These are phyloP conservation scores for Bombus consobrinus DNA, from an alignment of 1,140 invertebrate species.

Conservation along the genomic window DNA sequence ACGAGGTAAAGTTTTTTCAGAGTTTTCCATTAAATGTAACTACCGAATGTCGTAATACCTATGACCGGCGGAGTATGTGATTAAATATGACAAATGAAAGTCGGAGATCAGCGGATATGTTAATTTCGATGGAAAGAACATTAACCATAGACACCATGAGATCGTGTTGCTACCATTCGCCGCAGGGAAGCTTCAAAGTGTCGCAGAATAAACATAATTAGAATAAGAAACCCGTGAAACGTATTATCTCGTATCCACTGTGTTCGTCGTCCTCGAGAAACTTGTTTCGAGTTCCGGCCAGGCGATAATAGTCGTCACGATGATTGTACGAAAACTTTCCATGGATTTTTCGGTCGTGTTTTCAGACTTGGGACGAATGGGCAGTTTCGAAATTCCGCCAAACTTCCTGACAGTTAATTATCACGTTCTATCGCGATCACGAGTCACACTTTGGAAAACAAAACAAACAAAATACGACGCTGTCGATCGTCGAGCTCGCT, in stretches of 20 bases:
- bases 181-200: not conserved
- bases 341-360: not conserved
- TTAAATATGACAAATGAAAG: no score
- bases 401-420: slow-evolving; percentile 33
- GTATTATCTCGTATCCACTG: not conserved
- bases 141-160: no score
- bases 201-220: not conserved
- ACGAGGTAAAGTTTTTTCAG: no score
- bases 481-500: not conserved
- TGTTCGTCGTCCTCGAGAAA: not conserved
- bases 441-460: not conserved
- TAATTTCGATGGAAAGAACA: not conserved
- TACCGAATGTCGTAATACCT: no score
- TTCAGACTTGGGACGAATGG: not conserved
- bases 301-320: not conserved
- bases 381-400: slow-evolving; percentile 12
- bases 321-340: slow-evolving; percentile 39
- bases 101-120: not conserved
- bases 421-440: not conserved
- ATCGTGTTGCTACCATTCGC: not conserved
- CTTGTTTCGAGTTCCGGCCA: slow-evolving; percentile 37
- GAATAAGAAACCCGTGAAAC: slow-evolving; percentile 29
- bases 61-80: no score
- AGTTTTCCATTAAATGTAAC: no score
- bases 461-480: no score